These are phyloP conservation scores for Protobothrops flavoviridis DNA, from an alignment of 2,113 vertebrate species.

Conservation along the genomic window DNA sequence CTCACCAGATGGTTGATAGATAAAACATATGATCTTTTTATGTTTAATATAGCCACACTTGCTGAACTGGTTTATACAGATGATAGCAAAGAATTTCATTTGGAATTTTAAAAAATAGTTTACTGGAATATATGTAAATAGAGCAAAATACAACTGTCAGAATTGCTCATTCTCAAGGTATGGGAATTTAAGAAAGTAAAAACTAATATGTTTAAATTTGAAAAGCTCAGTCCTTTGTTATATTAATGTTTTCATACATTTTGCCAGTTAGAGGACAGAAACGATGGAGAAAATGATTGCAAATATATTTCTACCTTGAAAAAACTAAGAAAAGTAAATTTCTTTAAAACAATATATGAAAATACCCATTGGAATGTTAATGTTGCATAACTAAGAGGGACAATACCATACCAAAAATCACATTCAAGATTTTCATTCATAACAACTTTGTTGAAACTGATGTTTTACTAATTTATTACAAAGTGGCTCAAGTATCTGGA, in stretches of 20 bases:
- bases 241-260: background rate
- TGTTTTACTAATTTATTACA: constrained; percentile 4
- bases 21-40: background rate
- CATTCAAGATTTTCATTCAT: constrained; percentile 35
- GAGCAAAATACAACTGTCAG: background rate
- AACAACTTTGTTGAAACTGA: constrained; percentile 34
- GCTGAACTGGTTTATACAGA: background rate
- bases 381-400: constrained; percentile 30
- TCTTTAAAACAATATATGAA: constrained; percentile 36
- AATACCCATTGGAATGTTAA: constrained; percentile 35
- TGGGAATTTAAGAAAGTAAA: background rate
- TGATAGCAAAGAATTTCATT: background rate
- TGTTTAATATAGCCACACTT: background rate
- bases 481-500: constrained; percentile 18
- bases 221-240: background rate
- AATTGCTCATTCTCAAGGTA: background rate
- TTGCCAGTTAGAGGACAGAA: constrained; percentile 10
- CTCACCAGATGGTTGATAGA: background rate
- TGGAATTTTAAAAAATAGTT: background rate
- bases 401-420: background rate
- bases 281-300: background rate
- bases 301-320: constrained; percentile 2
- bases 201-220: background rate
- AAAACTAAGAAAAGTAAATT: constrained; percentile 26
- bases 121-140: background rate